These are phyloP conservation scores for Pangasius krempfi DNA, from an alignment of 2,797 vertebrate genomes.

Conservation along the genomic window DNA sequence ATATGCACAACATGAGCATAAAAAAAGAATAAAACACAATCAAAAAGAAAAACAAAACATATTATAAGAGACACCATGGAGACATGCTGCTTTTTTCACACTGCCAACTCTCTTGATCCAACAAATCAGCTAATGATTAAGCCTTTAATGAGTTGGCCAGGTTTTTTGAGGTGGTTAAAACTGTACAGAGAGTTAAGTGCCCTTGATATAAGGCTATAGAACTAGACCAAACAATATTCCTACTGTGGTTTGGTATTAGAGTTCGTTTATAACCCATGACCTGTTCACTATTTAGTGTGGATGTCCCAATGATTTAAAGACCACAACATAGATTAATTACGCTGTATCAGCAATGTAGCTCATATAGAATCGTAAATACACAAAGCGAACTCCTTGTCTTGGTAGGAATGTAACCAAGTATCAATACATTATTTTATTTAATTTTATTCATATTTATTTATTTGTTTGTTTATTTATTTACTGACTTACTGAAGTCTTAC, in stretches of 20 bases:
- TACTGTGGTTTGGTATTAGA: neutral
- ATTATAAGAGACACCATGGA: neutral
- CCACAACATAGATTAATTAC: neutral
- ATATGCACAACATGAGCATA: neutral
- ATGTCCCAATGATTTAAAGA: neutral
- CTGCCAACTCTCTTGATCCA: neutral
- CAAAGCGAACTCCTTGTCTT: neutral
- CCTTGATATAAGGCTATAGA: neutral
- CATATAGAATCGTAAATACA: neutral
- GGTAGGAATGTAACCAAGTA: neutral
- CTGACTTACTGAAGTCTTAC: neutral
- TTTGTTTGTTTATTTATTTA: neutral
- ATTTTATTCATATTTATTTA: neutral
- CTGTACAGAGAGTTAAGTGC: neutral
- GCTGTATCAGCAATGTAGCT: neutral
- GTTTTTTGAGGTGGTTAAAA: neutral
- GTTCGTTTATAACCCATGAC: neutral
- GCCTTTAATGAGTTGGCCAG: neutral
- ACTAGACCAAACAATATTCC: neutral
- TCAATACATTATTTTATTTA: neutral
- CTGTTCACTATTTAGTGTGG: neutral
- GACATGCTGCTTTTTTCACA: neutral
- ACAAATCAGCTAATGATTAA: neutral
- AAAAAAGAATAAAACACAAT: neutral
- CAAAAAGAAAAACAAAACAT: neutral